Percentiles rank a stretch among this genome's conserved stretches.
These are phyloP conservation scores for Spongilla lacustris DNA, from an alignment of 37 sponge, comb jelly and placozoan genomes.

Conservation along the genomic window DNA sequence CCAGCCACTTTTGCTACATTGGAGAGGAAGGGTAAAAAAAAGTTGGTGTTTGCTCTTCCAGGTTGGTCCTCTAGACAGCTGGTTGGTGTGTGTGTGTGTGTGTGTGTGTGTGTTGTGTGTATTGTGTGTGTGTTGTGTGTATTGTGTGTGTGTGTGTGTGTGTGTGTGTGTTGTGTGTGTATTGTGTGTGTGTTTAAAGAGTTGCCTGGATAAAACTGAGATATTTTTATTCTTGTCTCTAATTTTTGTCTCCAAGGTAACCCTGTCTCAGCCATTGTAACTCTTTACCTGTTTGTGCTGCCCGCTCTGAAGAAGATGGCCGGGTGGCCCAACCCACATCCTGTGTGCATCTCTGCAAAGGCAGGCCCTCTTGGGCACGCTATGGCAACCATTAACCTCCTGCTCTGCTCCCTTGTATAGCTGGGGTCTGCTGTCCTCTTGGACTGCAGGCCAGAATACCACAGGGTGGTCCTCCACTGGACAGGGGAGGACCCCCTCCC, in stretches of 20 bases:
- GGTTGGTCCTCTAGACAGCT: slow-evolving; percentile 31
- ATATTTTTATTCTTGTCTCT: background rate
- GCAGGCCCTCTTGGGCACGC: background rate
- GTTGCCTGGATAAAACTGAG: background rate
- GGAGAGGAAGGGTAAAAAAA: slow-evolving; percentile 41
- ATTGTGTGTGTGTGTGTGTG: background rate
- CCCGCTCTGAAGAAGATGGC: slow-evolving; percentile 88
- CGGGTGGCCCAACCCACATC: slow-evolving; percentile 38
- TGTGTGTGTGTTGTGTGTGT: slow-evolving; percentile 4
- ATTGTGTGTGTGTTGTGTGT: background rate
- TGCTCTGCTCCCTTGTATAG: slow-evolving; percentile 11
- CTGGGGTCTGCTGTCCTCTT: slow-evolving; percentile 37
- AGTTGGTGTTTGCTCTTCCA: slow-evolving; percentile 94
- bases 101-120: slow-evolving; percentile 3
- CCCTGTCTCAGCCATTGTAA: slow-evolving; percentile 95
- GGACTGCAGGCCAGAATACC: slow-evolving; percentile 92
- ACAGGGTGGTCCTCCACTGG: slow-evolving; percentile 69
- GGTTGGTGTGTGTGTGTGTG: slow-evolving; percentile 8
- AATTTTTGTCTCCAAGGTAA: slow-evolving; percentile 66
- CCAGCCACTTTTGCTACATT: slow-evolving; percentile 97
- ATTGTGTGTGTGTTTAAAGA: background rate
- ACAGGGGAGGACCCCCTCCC: slow-evolving; percentile 32
- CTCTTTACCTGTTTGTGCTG: slow-evolving; percentile 90
- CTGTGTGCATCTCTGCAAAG: slow-evolving; percentile 42
- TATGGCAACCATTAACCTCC: background rate